Evolutionary conservation across 2,797 vertebrate genomes (phyloP), one percentile per base, ranked within the genome.

Genomic region (Chiroxiphia lanceolata): DNA sequence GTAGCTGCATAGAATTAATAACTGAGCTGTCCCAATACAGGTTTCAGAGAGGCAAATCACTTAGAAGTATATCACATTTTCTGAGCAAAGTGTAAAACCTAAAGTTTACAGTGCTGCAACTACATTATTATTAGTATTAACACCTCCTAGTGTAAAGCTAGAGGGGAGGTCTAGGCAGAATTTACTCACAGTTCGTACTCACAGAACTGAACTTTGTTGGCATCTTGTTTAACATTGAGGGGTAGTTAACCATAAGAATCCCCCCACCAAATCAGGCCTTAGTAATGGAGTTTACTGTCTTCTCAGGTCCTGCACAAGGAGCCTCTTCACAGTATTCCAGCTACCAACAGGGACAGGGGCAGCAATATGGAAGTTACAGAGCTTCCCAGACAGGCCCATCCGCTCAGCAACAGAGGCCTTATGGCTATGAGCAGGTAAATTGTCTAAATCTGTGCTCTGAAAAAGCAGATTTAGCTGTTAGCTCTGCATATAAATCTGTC

Each of bases 271-370:
- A 88, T 42, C 5, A 47, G 89, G 38, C 57, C 65, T 57, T 53
- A 40, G 8, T 72, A 29, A n/a, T 20, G 50, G 45, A 29, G 59
- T 61, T 76, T 50, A 13, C 70, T 93, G 13, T 81, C 45, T 92
- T 77, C 63, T 87, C 95, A 98, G 98, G 98, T 87, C 98, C 98
- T 47, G 98, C 98, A 83, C 99, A 99, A 95, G 98, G 98, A 85
- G 98, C 98, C 40, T 98, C 99, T 4, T 98, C 99, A 9, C 99
- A 99, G 97, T 99, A 99, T 97, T 97, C 99, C 80, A 98, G 99
- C 98, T 99, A 99, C 98, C 99, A 99, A 90, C 99, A 99, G 95
- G 98, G 98, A 65, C 99, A 99, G 95, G 98, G 98, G 88, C 99
- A 99, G 96, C 99, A 99, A 95, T 99, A 99, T 11, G 98, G 98